A percentile compares a stretch with the other conserved stretches of the same genome.
These are phyloP conservation scores for Lepidocyrtinus sp. DNA, from an alignment of 2,888 invertebrate genomes.

Conservation along the genomic window DNA sequence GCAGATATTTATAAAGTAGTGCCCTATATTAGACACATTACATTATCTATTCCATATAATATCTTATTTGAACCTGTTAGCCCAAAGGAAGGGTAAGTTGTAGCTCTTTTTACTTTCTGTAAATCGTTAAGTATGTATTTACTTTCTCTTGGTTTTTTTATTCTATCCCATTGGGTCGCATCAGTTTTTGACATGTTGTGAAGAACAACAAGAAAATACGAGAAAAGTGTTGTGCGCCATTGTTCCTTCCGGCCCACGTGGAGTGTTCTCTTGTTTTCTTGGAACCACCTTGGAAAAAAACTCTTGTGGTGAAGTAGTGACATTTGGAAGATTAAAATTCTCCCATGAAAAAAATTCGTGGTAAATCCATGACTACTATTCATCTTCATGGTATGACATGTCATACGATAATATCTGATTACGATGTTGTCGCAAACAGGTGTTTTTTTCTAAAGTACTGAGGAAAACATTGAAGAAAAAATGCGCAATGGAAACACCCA, in stretches of 20 bases:
- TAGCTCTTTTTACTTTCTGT: too few species aligned
- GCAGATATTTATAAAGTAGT: too few species aligned
- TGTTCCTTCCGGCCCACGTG: constrained; percentile 24
- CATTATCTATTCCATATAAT: too few species aligned
- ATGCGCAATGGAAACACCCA: background rate
- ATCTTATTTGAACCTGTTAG: too few species aligned
- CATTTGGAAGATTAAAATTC: background rate
- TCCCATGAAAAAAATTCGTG: background rate
- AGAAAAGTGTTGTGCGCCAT: background rate
- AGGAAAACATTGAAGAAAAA: background rate
- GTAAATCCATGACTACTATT: too few species aligned
- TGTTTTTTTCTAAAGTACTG: background rate
- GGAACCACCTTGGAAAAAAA: background rate
- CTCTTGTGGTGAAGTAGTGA: background rate
- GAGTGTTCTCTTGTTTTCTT: constrained; percentile 5
- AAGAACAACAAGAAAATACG: background rate
- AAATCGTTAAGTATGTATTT: too few species aligned
- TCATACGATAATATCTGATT: too few species aligned
- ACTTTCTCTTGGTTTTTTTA: background rate
- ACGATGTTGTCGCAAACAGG: background rate
- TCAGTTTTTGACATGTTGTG: background rate
- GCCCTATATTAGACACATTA: too few species aligned
- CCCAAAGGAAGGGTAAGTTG: too few species aligned
- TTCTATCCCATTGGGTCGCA: background rate
- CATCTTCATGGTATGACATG: too few species aligned